These are phyloP conservation scores for Agapostemon virescens DNA, from an alignment of 2,888 invertebrate genomes.

Conservation along the genomic window DNA sequence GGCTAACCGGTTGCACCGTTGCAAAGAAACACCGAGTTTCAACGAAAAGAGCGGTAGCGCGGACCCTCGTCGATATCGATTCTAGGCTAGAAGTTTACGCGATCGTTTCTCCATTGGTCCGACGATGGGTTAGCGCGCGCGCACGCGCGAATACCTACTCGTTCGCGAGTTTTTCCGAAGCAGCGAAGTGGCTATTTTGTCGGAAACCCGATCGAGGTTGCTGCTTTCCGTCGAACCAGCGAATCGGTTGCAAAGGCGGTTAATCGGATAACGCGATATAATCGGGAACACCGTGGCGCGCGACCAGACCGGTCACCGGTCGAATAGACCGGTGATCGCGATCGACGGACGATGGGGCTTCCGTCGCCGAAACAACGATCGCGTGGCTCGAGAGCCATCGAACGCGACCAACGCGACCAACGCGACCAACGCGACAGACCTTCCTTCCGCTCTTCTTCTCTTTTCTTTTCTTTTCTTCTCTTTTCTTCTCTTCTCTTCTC, in stretches of 20 bases:
- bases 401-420: slow-evolving; percentile 1
- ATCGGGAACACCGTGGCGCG: background rate
- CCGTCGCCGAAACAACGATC: background rate
- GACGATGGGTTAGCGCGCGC: background rate
- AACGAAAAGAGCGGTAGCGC: slow-evolving; percentile 1
- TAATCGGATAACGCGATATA: background rate
- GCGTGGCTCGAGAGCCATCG: too few species aligned
- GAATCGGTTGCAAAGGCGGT: background rate
- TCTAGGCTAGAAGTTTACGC: background rate
- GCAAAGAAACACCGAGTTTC: background rate
- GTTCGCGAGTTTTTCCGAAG: background rate
- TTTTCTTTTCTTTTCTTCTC: too few species aligned
- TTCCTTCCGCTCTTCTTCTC: too few species aligned
- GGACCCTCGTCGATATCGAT: slow-evolving; percentile 1
- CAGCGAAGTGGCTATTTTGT: background rate
- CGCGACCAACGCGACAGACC: too few species aligned
- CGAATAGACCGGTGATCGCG: slow-evolving; percentile 4
- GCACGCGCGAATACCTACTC: too few species aligned
- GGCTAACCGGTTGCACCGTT: background rate
- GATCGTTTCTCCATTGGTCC: background rate
- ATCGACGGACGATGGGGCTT: slow-evolving; percentile 6
- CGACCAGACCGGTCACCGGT: slow-evolving; percentile 3
- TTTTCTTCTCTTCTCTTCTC: too few species aligned
- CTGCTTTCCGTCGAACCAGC: background rate
- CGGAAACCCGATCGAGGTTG: slow-evolving; percentile 3